Evolutionary conservation across 2,888 invertebrate genomes (phyloP), one percentile per base, ranked within the genome.

Genomic region (Hypomecis atomaria): DNA sequence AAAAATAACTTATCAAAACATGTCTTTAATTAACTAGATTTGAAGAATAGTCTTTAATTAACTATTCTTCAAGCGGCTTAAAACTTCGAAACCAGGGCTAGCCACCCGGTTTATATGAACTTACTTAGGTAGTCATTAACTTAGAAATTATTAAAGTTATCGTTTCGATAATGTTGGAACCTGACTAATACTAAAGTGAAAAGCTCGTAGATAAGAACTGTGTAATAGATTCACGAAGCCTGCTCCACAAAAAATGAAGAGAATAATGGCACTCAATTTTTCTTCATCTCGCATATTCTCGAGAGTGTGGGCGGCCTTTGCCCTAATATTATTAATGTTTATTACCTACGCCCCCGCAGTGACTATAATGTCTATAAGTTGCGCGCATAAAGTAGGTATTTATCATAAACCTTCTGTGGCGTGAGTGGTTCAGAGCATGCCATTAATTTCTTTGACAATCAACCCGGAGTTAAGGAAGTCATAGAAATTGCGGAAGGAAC

Each of bases 311-410:
- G 69, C 65, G 66, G 62, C 64, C 48, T 66, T 57, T 67, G 59
- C 67, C 61, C 65, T 67, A 59, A 63, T 66, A 67, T 58, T 66
- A 67, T 58, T 67, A 65, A 67, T 57, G 59, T 71, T 69, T 67
- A 69, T 67, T 62, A 53, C 66, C 60, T 37, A 56, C 71, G 65
- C 67, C 71, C 62, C 66, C 71, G 48, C 66, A 6, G 54, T 42
- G 61, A 54, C 65, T 62, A 48, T 49, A 56, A 66, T 38, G 49
- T 64, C 48, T 64, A 42, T 43, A 61, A 55, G 61, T 59, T 66
- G 64, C 40, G 66, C 43, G 34, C 60, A 61, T 59, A 62, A 23
- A 57, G 13, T 53, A 57, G 37, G 33, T 59, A 56, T 60, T 47
- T 57, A 62, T 64, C 8, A 58, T 58, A 58, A 63, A 55, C 48